These are phyloP conservation scores for Sus scrofa DNA, from an alignment of 2,113 vertebrate species.

Conservation along the genomic window T2T-Sscrofa CM000828.6:60687001-60687500, in stretches of 20 bases:
- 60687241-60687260: neutral
- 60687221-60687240: neutral
- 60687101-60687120: neutral
- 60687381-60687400: neutral
- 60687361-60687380: fast-evolving
- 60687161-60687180: neutral
- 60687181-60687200: neutral
- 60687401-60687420: neutral
- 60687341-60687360: fast-evolving
- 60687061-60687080: neutral
- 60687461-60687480: neutral
- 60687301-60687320: neutral
- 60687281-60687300: fast-evolving
- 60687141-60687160: neutral
- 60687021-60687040: neutral
- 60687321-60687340: no score
- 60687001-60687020: neutral
- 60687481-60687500: neutral
- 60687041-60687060: neutral
- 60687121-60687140: neutral
- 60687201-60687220: neutral
- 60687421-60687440: neutral
- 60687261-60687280: neutral
- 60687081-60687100: fast-evolving
- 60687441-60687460: neutral